A percentile compares a stretch with the other conserved stretches of the same genome.
These are phyloP conservation scores for Trachelus iudaicus DNA, from an alignment of 2,888 invertebrate species.

Conservation along the genomic window DNA sequence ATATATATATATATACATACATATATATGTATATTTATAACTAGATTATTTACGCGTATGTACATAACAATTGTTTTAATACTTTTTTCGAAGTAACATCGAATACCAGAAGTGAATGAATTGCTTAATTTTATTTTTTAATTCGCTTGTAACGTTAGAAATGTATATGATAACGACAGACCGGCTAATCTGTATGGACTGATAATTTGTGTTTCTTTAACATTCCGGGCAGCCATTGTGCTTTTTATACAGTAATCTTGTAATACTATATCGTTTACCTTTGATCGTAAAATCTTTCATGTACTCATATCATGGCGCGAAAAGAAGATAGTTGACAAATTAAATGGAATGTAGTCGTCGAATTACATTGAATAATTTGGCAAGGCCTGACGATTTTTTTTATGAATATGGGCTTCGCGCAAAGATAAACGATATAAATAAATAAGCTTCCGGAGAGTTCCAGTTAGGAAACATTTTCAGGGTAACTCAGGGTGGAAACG, in stretches of 20 bases:
- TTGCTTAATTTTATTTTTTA: background rate
- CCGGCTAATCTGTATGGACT: background rate
- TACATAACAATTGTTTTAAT: conserved; percentile 19
- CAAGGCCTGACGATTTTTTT: conserved; percentile 12
- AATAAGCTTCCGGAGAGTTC: background rate
- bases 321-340: background rate
- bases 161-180: background rate
- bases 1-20: background rate
- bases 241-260: background rate
- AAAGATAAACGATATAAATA: conserved; percentile 17
- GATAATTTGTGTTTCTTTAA: background rate
- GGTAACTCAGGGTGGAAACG: background rate
- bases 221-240: background rate
- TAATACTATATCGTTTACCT: background rate
- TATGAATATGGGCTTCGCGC: conserved; percentile 14
- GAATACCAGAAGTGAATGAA: background rate
- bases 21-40: conserved; percentile 1
- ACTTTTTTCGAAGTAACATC: conserved; percentile 8
- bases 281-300: background rate
- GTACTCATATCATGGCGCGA: background rate
- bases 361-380: conserved; percentile 31
- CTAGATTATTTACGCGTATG: conserved; percentile 11
- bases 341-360: conserved; percentile 42
- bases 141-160: background rate
- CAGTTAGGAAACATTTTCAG: background rate